These are phyloP conservation scores for Chaetura pelagica DNA, from an alignment of 2,113 vertebrate species.

Conservation along the genomic window DNA sequence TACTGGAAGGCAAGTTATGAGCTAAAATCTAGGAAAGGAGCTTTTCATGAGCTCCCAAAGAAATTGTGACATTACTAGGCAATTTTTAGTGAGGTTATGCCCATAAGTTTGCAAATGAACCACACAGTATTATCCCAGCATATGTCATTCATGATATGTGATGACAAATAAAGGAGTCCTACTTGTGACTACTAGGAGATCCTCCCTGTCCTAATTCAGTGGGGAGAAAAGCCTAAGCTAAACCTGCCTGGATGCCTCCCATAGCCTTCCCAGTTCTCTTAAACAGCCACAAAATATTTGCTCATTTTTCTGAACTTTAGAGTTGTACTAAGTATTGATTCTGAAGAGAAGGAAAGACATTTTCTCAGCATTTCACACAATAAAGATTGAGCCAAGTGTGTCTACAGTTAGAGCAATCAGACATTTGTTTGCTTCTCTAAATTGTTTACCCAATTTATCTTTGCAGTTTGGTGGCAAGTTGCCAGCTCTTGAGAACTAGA, in stretches of 20 bases:
- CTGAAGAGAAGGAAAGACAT: neutral
- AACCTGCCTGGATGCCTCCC: neutral
- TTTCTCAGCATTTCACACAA: neutral
- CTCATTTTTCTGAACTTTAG: neutral
- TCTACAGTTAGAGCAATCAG: neutral
- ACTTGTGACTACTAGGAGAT: neutral
- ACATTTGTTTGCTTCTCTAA: neutral
- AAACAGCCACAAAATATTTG: neutral
- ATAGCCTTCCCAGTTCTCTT: neutral
- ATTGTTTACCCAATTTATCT: neutral
- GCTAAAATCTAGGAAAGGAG: neutral
- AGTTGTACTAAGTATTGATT: neutral
- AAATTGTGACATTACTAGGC: neutral
- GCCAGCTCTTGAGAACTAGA: neutral
- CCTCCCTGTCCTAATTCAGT: neutral
- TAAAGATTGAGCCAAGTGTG: neutral
- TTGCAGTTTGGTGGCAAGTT: neutral
- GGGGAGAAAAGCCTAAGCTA: neutral
- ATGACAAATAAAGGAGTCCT: neutral
- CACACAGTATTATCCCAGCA: neutral
- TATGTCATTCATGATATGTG: neutral
- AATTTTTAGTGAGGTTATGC: neutral
- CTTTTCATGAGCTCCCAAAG: neutral
- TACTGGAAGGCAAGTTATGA: neutral
- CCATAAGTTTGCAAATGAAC: neutral